phyloP scores from a whole-genome alignment of 2,888 invertebrate genomes.

The Thelaira solivaga region DNA sequence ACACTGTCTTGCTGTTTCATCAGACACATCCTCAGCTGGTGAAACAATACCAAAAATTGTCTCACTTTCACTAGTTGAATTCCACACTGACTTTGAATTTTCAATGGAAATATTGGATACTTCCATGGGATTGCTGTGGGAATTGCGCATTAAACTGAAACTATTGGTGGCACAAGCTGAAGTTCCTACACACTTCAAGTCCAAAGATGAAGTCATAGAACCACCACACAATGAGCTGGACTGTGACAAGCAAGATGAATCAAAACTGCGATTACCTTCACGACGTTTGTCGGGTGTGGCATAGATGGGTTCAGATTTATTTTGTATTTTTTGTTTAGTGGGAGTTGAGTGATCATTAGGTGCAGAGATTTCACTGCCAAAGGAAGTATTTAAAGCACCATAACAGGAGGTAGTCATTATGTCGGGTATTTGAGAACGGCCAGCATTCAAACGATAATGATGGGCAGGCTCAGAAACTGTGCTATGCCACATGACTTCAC shows the following conservation, averaged over 20 bases:
- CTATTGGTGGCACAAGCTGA: constrained; percentile 53
- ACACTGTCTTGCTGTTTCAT: constrained; percentile 71
- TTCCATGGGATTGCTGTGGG: constrained; percentile 46
- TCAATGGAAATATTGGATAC: constrained; percentile 57
- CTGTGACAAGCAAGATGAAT: constrained; percentile 73
- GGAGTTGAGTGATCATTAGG: constrained; percentile 45
- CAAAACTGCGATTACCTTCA: constrained; percentile 72
- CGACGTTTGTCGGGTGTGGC: constrained; percentile 74
- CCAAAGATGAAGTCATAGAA: constrained; percentile 72
- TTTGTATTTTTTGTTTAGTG: background rate
- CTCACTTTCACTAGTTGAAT: constrained; percentile 64
- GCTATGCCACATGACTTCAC: constrained; percentile 66
- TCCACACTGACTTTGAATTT: constrained; percentile 68
- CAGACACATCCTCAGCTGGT: constrained; percentile 72
- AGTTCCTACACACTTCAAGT: constrained; percentile 69
- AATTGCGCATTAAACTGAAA: constrained; percentile 53
- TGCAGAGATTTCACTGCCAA: constrained; percentile 65
- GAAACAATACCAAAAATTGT: constrained; percentile 33
- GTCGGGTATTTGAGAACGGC: constrained; percentile 66
- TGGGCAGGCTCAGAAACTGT: constrained; percentile 66
- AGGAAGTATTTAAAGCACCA: constrained; percentile 73
- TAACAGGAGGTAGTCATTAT: constrained; percentile 77
- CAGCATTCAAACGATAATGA: constrained; percentile 60
- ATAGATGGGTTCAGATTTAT: constrained; percentile 68
- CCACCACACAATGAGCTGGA: constrained; percentile 73